A percentile compares a stretch with the other conserved stretches of the same genome.
These are phyloP conservation scores for Desmophyllum pertusum DNA, from an alignment of 92 coral and sea anemone genomes.

Conservation along the genomic window DNA sequence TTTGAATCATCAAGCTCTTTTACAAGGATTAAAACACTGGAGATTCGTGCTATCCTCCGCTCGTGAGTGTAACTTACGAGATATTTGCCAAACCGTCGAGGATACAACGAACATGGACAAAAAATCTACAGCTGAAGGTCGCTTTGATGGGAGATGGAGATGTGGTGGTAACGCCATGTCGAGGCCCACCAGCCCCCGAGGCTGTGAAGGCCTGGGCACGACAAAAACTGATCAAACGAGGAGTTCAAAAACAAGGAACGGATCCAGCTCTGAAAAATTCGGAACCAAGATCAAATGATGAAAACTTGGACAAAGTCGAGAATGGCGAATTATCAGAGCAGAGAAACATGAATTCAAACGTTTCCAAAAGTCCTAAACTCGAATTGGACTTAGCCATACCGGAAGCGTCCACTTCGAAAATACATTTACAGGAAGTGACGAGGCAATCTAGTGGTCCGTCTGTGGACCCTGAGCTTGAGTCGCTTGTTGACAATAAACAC, in stretches of 20 bases:
- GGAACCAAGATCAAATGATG: not conserved
- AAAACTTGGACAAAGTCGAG: not conserved
- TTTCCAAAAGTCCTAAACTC: not conserved
- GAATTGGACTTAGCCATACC: not conserved
- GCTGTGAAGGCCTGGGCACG: constrained; percentile 76
- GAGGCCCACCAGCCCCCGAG: constrained; percentile 68
- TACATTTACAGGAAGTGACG: constrained; percentile 3
- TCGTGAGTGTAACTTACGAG: constrained; percentile 51
- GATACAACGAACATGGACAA: constrained; percentile 55
- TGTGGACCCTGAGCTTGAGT: not conserved
- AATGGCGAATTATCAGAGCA: not conserved
- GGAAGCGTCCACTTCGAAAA: not conserved
- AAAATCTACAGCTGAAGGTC: constrained; percentile 69
- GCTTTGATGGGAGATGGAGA: constrained; percentile 80
- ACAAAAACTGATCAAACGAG: constrained; percentile 37
- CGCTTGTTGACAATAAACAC: not conserved
- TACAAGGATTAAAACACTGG: constrained; percentile 78
- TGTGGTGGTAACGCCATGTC: constrained; percentile 74
- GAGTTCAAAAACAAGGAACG: not conserved
- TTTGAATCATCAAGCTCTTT: constrained; percentile 73
- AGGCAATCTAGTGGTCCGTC: not conserved
- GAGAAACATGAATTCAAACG: not conserved
- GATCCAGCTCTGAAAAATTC: not conserved
- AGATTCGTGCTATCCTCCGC: constrained; percentile 61
- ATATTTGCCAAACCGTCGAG: constrained; percentile 53